Base-by-base conservation (phyloP, 1,140 invertebrate species). In the Drusus annulatus region DNA sequence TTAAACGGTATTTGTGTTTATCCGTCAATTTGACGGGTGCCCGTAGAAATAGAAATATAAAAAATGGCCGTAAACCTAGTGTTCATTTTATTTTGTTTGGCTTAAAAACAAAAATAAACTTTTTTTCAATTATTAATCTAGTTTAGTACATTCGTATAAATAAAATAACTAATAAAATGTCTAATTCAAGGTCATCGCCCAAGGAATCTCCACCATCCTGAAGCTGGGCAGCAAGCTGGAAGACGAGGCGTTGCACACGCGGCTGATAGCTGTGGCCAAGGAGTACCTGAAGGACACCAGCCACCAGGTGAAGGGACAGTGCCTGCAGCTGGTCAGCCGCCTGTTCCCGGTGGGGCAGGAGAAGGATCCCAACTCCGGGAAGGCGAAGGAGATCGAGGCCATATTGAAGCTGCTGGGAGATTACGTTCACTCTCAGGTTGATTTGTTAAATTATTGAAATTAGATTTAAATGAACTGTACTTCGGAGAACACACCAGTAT, bases 281-380 rank as follows among this genome's bases (percentile, higher is more conserved):
- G 89, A 94, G 87, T 92, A 95, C 86, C 87, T 96, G 4, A 93
- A 91, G 82, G 93, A 94, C 84, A 92, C 93, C 0, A 94, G 93
- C 84, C 94, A 96, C 85, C 91, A 92, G 17, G 95, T 96, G 0
- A 95, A 96, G 86, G 93, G 94, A 81, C 92, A 93, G 82, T 95
- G 95, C 84, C 89, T 97, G 81, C 91, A 95, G 84, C 88, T 96
- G 17, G 93, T 97, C 82, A 93, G 94, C 23, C 90, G 91, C 81
- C 86, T 93, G 60, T 90, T 91, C 78, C 92, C 91, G 0, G 85
- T 92, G 81, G 87, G 87, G 76, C 87, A 87, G 17, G 88, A 90
- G 17, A 83, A 85, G 51, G 89, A 89, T 36, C 85, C 86, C 23
- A 13, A 19, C 31, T 87, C 89, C 6, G 89, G 89, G n/a, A 89